These are phyloP conservation scores for Drosophila bocqueti DNA, from an alignment of 1,140 invertebrate genomes.

Conservation along the genomic window DNA sequence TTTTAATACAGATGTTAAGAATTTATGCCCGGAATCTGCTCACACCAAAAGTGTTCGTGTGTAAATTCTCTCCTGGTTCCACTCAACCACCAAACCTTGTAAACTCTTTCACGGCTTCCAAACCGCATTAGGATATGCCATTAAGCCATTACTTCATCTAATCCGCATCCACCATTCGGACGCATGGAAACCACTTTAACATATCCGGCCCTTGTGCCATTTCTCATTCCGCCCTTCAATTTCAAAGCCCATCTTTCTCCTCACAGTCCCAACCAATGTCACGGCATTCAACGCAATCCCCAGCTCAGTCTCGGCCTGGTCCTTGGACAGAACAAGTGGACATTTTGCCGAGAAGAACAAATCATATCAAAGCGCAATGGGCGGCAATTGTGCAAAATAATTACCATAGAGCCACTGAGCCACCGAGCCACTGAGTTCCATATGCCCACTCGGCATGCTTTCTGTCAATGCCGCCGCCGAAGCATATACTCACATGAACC, in stretches of 20 bases:
- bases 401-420: constrained; percentile 28
- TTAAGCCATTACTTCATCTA: constrained; percentile 22
- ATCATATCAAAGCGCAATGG: constrained; percentile 69
- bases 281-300: constrained; percentile 50
- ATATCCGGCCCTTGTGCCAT: constrained; percentile 27
- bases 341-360: constrained; percentile 38
- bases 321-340: constrained; percentile 67
- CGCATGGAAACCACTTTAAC: constrained; percentile 38
- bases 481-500: constrained; percentile 91
- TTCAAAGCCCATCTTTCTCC: constrained; percentile 36
- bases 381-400: constrained; percentile 78
- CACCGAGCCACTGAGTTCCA: not conserved
- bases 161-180: constrained; percentile 28
- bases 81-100: not conserved
- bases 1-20: not conserved
- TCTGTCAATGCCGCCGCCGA: not conserved
- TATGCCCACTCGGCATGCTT: constrained; percentile 13
- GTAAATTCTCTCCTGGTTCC: not conserved
- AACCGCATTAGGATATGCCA: constrained; percentile 14
- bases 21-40: not conserved
- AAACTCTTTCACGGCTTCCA: not conserved
- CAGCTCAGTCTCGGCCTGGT: constrained; percentile 6
- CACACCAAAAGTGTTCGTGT: no score
- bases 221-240: constrained; percentile 17
- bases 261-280: constrained; percentile 47